These are phyloP conservation scores for Gallirallus australis DNA, from an alignment of 2,797 vertebrate genomes.

Conservation along the genomic window DNA sequence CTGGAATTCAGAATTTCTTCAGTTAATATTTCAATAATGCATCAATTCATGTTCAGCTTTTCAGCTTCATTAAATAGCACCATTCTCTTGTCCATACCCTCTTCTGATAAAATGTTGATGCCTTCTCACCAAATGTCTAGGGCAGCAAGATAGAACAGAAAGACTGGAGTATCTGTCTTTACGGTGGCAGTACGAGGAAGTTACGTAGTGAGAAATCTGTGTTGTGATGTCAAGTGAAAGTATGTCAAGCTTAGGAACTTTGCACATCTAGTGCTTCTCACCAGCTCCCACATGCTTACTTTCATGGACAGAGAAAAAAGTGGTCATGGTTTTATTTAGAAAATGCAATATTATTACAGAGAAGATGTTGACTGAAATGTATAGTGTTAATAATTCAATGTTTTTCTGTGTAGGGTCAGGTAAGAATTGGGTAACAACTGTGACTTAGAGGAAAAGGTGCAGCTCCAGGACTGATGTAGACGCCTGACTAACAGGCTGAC, in stretches of 20 bases:
- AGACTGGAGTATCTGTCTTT: not conserved
- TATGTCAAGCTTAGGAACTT: not conserved
- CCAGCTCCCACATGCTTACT: not conserved
- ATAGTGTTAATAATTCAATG: not conserved
- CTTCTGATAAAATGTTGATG: not conserved
- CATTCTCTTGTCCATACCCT: not conserved
- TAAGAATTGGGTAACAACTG: not conserved
- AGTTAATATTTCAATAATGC: not conserved
- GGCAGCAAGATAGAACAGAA: not conserved
- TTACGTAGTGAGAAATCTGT: not conserved
- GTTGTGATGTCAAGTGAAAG: not conserved
- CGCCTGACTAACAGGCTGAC: not conserved
- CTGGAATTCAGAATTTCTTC: not conserved
- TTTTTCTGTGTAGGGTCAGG: not conserved
- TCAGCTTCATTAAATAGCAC: not conserved
- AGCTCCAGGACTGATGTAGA: not conserved
- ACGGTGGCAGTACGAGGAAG: not conserved
- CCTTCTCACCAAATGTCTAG: not conserved
- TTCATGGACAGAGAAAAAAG: not conserved
- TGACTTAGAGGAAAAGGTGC: not conserved
- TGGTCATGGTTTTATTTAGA: not conserved
- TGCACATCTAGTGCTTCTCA: not conserved
- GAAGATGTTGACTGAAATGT: not conserved
- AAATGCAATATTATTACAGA: not conserved
- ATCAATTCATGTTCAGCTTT: not conserved